Conservation (phyloP, 1,140 invertebrate species). For the Drosophila sp. region DNA sequence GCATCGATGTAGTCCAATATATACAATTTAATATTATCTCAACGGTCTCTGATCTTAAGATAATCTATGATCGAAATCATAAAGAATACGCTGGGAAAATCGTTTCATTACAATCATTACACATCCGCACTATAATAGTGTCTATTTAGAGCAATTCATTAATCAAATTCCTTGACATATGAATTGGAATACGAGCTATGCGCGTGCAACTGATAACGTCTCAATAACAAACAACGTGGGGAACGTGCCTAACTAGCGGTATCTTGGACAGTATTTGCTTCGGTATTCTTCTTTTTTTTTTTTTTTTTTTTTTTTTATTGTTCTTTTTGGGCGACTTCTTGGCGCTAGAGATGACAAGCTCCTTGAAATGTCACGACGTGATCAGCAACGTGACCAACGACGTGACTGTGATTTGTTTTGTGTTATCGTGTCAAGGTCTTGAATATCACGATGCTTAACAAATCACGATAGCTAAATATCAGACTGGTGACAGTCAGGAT, state of each 20-base stretch:
- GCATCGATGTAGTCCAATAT: no score
- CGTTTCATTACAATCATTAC: no score
- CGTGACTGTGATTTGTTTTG: constrained; percentile 2
- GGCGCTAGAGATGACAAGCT: constrained; percentile 26
- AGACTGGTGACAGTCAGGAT: not conserved
- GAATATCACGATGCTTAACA: not conserved
- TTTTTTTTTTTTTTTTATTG: no score
- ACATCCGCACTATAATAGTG: not conserved
- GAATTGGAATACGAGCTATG: no score
- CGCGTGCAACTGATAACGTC: constrained; percentile 31
- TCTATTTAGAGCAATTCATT: constrained; percentile 45
- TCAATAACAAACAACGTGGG: constrained; percentile 23
- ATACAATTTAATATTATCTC: no score
- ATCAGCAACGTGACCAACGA: constrained; percentile 12
- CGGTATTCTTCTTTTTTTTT: no score
- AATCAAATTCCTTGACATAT: constrained; percentile 37
- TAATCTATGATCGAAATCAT: no score
- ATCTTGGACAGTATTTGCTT: no score
- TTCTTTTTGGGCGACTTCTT: not conserved
- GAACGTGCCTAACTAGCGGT: constrained; percentile 28
- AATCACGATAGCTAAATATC: constrained; percentile 17
- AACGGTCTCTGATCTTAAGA: no score
- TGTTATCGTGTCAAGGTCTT: constrained; percentile 28
- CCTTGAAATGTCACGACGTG: constrained; percentile 30
- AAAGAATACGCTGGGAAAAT: no score